Evolutionary conservation across 2,113 vertebrate genomes (phyloP).

Genomic region (Actenoides hombroni): DNA sequence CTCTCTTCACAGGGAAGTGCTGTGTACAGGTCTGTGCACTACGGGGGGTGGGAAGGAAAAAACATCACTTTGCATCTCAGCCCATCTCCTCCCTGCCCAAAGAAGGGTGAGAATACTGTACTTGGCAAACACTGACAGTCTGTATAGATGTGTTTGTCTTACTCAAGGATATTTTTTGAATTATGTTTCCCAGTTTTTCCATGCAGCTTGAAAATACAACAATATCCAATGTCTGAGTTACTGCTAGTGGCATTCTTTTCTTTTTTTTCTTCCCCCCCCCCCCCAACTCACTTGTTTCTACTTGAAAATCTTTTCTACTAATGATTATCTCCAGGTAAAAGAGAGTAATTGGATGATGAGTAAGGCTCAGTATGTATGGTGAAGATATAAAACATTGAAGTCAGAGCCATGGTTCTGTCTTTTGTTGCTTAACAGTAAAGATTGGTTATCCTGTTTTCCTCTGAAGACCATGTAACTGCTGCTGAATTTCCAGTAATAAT

Average conservation of each 20-base stretch:
- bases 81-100: not conserved
- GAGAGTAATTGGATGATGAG: not conserved
- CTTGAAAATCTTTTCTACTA: not conserved
- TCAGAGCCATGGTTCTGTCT: not conserved
- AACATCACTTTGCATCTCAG: not conserved
- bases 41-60: not conserved
- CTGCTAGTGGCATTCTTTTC: not conserved
- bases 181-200: not conserved
- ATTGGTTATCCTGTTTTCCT: not conserved
- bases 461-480: not conserved
- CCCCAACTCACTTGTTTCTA: not conserved
- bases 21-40: rapidly evolving
- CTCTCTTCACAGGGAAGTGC: not conserved
- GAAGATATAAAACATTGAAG: not conserved
- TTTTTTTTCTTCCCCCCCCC: not conserved
- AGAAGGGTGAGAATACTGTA: not conserved
- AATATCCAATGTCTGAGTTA: not conserved
- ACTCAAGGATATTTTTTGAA: not conserved
- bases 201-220: not conserved
- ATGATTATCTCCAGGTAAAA: not conserved
- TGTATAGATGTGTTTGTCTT: not conserved
- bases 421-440: not conserved
- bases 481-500: not conserved
- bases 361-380: not conserved
- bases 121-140: not conserved